phyloP scores from a whole-genome alignment of 2,888 invertebrate genomes.

The Oxystoma pomonae region DNA sequence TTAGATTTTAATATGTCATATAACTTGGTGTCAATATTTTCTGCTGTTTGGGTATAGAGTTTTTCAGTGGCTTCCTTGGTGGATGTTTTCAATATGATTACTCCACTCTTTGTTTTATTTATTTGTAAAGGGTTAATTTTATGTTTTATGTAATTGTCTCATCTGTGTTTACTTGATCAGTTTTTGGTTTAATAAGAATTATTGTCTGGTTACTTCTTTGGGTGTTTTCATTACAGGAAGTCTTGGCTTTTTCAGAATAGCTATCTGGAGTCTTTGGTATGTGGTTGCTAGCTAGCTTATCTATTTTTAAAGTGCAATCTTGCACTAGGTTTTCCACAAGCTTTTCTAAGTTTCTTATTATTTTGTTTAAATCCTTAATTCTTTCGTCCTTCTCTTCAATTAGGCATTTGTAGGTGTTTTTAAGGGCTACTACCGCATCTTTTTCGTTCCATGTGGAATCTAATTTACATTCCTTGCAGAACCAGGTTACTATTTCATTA shows the following conservation, averaged over 20 bases:
- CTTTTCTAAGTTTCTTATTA: not conserved
- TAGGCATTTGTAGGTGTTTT: not conserved
- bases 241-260: not conserved
- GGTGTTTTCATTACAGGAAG: not conserved
- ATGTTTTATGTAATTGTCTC: not conserved
- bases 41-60: not conserved
- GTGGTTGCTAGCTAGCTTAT: no score
- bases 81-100: not conserved
- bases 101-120: not conserved
- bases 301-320: no score
- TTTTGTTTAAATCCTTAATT: not conserved
- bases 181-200: not conserved
- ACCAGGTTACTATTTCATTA: not conserved
- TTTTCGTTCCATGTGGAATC: no score
- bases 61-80: not conserved
- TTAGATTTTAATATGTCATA: not conserved
- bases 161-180: not conserved
- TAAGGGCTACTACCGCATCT: not conserved
- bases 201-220: not conserved
- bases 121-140: not conserved
- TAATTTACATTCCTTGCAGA: no score
- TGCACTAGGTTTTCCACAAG: not conserved
- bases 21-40: not conserved
- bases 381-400: not conserved
- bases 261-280: no score